These are phyloP conservation scores for Lepidonotus clava DNA, from an alignment of 2,888 invertebrate genomes.

Conservation along the genomic window DNA sequence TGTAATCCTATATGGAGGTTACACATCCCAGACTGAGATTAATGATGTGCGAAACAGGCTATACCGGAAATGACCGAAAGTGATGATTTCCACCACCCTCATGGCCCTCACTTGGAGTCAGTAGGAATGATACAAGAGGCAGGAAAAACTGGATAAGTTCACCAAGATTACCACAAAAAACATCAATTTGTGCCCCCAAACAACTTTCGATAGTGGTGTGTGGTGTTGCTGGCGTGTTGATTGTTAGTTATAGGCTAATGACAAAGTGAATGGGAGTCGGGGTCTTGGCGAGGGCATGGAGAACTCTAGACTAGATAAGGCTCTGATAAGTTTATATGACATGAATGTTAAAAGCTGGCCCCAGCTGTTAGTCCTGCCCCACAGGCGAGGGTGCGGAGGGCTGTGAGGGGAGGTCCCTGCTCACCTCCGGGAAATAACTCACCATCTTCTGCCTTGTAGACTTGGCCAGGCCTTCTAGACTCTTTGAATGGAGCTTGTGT, in stretches of 20 bases:
- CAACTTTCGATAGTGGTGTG: too few relatives aligned
- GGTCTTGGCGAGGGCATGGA: background rate
- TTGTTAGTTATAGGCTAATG: too few relatives aligned
- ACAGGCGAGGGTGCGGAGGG: too few relatives aligned
- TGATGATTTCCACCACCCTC: slow-evolving; percentile 9
- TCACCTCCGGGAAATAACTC: background rate
- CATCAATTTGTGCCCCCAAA: too few relatives aligned
- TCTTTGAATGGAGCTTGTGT: too few relatives aligned
- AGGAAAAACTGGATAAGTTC: too few relatives aligned
- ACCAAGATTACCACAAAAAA: too few relatives aligned
- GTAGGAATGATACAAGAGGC: too few relatives aligned
- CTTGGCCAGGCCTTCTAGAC: background rate
- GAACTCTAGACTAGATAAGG: background rate
- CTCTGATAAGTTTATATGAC: background rate
- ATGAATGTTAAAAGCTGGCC: slow-evolving; percentile 18
- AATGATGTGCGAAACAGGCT: slow-evolving; percentile 45
- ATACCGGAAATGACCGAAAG: slow-evolving; percentile 34
- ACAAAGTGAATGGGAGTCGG: too few relatives aligned
- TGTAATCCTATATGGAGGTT: background rate
- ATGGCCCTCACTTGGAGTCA: too few relatives aligned
- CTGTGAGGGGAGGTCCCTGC: background rate
- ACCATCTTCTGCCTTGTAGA: background rate
- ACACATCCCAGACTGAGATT: slow-evolving; percentile 8
- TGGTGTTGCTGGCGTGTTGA: too few relatives aligned
- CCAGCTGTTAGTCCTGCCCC: background rate